Evolutionary conservation across 2,797 vertebrate genomes (phyloP), one percentile per base, ranked within the genome.

Genomic region (Neostethus bicornis): DNA sequence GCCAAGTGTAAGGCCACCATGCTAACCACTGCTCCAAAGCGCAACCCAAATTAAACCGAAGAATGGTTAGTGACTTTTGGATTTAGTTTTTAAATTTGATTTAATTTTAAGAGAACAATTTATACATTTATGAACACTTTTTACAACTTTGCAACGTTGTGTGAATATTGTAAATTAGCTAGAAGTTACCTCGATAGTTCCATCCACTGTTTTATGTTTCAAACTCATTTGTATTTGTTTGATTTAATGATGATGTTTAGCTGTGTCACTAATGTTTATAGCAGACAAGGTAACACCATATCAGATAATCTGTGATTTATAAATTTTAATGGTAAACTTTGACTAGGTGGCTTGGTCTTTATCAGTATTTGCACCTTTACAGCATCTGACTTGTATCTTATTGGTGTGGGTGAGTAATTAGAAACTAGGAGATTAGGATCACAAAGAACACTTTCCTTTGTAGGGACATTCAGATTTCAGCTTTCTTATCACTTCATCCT

Each of bases 301-400:
- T 62, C 28, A 47, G 24, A 56, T 46, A 35, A 52, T 64, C 25
- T 12, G 26, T 43, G 3, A 1, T 45, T 46, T 13, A 71, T 78
- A 65, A 48, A 73, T 72, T 1, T 7, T 2, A 51, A 61, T 54
- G 31, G 60, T 63, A 66, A 61, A 71, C 71, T 26, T 66, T 73
- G 66, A 16, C 50, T 70, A 53, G 2, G 0, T 35, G 6, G 6
- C 52, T 70, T 67, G 76, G 77, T 73, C 60, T 46, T 80, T 90
- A 87, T 88, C 85, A 74, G 47, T 7, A 7, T 67, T 61, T 66
- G 77, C 13, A 51, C 24, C 63, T 38, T 23, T 44, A 59, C 16
- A 35, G 21, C 47, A 26, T 32, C 0, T 71, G 73, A 70, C 56
- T 71, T 58, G 66, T 43, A 55, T 47, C 68, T 81, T 59, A 57